Base-by-base conservation (phyloP, 2,797 vertebrate species). In the Pangasius larnaudii region DNA sequence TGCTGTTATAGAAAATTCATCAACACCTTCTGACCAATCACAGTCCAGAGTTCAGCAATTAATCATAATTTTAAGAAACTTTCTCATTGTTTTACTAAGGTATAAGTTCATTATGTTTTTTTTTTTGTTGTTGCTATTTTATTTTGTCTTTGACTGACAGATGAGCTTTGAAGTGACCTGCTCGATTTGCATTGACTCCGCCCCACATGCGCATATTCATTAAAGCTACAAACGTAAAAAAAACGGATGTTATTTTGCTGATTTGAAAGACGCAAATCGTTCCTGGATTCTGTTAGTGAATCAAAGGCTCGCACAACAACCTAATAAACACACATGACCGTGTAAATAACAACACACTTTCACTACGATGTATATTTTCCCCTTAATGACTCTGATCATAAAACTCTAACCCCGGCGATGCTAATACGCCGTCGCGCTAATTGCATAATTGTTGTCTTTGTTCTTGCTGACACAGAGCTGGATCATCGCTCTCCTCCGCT, bases 391-490 rank as follows among this genome's bases (percentile, higher is more conserved):
- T 91, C 92, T 7, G 75, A 63, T 85, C 75, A 61, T 59, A 72
- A 56, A 27, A 87, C 51, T 63, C 89, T 95, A 93, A 94, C 94
- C 93, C 86, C 81, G 85, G 91, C 92, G 94, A 93, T 94, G 94
- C 95, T 95, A 95, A 96, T 92, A 91, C 92, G 91, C 95, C 93
- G 95, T 95, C 95, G 94, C 93, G 91, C 95, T 97, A 97, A 97
- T 97, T 97, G 92, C 93, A 91, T 94, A 95, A 97, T 94, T 94
- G 93, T 91, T 91, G 92, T 94, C 94, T 96, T 95, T 96, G 94
- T 96, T 95, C 61, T 97, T 94, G 96, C 96, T 95, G 96, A 96
- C 96, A 97, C 95, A 93, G 30, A 88, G 94, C 95, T 95, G 94
- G 93, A 93, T 96, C 95, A 95, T 97, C 96, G 97, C 97, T 97